phyloP scores from a whole-genome alignment of 2,888 invertebrate species.

The Acrobasis suavella region DNA sequence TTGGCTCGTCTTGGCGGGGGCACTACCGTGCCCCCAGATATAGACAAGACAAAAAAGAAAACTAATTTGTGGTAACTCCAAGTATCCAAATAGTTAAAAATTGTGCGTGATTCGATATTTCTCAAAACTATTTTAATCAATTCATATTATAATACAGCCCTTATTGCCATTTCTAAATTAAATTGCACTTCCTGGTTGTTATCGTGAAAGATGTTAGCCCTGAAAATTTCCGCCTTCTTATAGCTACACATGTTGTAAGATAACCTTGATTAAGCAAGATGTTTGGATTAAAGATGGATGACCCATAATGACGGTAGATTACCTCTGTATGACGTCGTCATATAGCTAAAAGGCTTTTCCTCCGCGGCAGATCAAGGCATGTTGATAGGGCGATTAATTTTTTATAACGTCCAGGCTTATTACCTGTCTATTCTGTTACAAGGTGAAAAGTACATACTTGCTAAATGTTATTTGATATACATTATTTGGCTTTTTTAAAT shows the following conservation, averaged over 20 bases:
- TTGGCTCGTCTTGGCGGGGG: too few relatives aligned
- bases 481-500: neutral
- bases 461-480: neutral
- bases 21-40: too few relatives aligned
- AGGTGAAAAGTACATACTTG: neutral
- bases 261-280: slow-evolving; percentile 48
- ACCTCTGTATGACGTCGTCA: slow-evolving; percentile 50
- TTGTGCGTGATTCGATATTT: too few relatives aligned
- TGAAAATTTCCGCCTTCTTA: slow-evolving; percentile 27
- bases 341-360: slow-evolving; percentile 55
- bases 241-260: slow-evolving; percentile 6
- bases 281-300: slow-evolving; percentile 67
- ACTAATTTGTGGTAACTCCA: too few relatives aligned
- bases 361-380: slow-evolving; percentile 30
- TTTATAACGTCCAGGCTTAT: slow-evolving; percentile 6
- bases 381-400: slow-evolving; percentile 18
- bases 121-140: too few relatives aligned
- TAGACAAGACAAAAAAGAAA: too few relatives aligned
- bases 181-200: neutral
- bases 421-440: neutral
- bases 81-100: too few relatives aligned
- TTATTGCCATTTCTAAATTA: neutral
- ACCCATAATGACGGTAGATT: slow-evolving; percentile 53
- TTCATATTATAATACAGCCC: too few relatives aligned
- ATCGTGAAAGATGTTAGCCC: slow-evolving; percentile 1